phyloP scores from a whole-genome alignment of 2,888 invertebrate genomes.

The Lasioglossum lativentre region DNA sequence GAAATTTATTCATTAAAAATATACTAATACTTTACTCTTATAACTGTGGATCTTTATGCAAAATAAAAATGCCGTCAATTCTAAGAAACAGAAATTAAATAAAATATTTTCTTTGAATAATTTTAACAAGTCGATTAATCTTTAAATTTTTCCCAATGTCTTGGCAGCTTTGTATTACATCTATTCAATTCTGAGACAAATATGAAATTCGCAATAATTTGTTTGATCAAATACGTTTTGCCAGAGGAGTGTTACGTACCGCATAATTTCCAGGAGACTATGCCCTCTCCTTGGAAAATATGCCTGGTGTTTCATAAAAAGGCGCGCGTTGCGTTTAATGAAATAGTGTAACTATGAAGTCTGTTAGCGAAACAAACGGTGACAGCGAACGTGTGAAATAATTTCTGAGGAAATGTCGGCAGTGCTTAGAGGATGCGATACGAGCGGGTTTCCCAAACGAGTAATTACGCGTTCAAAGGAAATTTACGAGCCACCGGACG shows the following conservation, averaged over 20 bases:
- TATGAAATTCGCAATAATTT: neutral
- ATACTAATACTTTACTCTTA: too few relatives aligned
- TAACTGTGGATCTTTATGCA: neutral
- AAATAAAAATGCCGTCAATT: neutral
- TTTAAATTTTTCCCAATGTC: neutral
- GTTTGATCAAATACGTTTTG: neutral
- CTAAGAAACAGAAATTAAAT: neutral
- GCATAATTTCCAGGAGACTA: neutral
- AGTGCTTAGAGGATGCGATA: neutral
- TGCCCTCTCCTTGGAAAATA: neutral
- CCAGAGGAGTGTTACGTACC: too few relatives aligned
- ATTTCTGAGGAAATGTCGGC: neutral
- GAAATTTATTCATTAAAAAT: too few relatives aligned
- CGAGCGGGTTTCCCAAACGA: neutral
- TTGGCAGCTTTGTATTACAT: neutral
- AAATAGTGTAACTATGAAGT: neutral
- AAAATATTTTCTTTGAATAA: neutral
- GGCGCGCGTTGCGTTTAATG: neutral
- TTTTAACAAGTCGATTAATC: neutral
- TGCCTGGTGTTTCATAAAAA: neutral
- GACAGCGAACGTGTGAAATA: neutral
- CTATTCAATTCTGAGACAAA: neutral
- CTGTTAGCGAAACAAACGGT: neutral
- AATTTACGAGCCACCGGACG: conserved; percentile 10
- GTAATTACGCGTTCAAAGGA: conserved; percentile 11